Conservation (phyloP, 2,113 vertebrate species). For the Axis porcinus region DNA sequence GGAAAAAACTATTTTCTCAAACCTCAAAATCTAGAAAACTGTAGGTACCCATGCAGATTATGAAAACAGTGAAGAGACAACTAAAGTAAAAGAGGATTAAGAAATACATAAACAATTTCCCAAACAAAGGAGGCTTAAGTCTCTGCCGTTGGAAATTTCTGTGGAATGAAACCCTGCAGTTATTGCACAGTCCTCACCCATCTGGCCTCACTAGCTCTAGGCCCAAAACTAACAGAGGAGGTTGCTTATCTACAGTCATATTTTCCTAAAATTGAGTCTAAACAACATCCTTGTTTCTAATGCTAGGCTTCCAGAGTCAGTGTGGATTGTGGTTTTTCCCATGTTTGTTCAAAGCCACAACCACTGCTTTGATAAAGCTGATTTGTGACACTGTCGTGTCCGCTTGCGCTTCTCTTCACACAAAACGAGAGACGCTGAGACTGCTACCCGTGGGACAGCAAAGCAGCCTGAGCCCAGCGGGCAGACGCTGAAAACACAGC, state of each 20-base stretch:
- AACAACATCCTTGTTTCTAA: background rate
- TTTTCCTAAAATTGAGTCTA: background rate
- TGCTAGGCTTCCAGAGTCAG: background rate
- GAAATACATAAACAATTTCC: background rate
- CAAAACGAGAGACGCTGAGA: background rate
- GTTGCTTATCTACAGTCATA: background rate
- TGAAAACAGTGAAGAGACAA: background rate
- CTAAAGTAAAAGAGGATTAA: background rate
- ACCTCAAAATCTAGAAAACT: background rate
- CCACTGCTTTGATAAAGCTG: background rate
- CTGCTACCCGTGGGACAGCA: background rate
- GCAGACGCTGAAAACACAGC: background rate
- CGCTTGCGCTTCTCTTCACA: background rate
- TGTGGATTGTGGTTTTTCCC: background rate
- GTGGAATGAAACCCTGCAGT: background rate
- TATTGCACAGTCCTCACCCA: background rate
- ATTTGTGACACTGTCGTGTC: background rate
- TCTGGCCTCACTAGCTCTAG: background rate
- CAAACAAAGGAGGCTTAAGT: too few species aligned
- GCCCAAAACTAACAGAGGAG: background rate
- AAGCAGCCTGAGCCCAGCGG: background rate
- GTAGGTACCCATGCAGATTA: background rate
- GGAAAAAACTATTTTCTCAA: background rate
- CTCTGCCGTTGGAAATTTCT: rapidly evolving
- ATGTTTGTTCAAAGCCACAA: background rate